phyloP scores from a whole-genome alignment of 2,797 vertebrate species.

The Smutsia temminckii region DNA sequence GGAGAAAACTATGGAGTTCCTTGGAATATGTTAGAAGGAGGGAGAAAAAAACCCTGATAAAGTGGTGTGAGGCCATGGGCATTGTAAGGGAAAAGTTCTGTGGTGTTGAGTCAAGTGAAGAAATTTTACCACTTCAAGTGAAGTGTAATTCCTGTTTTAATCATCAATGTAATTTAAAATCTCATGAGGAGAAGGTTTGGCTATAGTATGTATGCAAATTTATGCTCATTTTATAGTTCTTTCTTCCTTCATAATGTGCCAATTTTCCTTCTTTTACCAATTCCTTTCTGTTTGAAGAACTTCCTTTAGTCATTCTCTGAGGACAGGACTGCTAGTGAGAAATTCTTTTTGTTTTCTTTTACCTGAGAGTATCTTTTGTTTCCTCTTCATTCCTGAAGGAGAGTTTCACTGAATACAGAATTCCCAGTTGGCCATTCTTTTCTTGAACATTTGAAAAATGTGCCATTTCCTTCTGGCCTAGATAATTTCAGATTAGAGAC shows the following conservation, averaged over 20 bases:
- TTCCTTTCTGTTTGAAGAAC: not conserved
- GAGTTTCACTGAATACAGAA: not conserved
- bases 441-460: not conserved
- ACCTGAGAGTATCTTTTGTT: not conserved
- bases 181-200: not conserved
- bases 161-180: not conserved
- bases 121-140: not conserved
- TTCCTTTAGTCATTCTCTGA: not conserved
- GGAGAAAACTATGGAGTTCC: not conserved
- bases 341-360: not conserved
- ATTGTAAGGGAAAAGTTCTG: not conserved
- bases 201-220: not conserved
- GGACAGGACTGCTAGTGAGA: not conserved
- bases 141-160: not conserved
- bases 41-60: not conserved
- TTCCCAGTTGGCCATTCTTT: not conserved
- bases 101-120: not conserved
- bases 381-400: not conserved
- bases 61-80: not conserved
- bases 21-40: not conserved
- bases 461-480: not conserved
- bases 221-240: not conserved
- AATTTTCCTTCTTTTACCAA: not conserved
- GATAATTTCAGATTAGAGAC: not conserved
- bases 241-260: not conserved